Conservation (phyloP, 2,797 vertebrate species). For the Prunella strophiata region DNA sequence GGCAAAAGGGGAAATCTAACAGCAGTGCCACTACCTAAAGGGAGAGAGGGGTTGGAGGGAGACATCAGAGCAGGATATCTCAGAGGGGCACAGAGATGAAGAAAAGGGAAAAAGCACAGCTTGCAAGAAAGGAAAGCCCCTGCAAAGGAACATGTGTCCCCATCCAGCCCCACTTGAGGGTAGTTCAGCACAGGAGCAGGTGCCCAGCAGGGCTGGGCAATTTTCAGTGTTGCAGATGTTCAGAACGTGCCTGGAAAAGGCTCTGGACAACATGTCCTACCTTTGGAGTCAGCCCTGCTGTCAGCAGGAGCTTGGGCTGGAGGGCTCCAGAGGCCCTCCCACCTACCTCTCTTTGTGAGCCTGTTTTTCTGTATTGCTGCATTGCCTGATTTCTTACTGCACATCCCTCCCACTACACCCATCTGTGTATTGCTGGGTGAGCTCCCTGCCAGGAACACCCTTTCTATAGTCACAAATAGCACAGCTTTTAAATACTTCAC, state of each 20-base stretch:
- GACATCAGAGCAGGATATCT: not conserved
- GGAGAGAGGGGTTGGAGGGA: not conserved
- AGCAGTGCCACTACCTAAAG: not conserved
- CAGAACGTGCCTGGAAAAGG: not conserved
- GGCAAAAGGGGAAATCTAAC: not conserved
- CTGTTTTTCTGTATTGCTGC: not conserved
- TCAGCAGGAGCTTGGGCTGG: not conserved
- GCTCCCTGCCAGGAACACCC: not conserved
- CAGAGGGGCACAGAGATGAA: not conserved
- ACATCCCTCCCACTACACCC: not conserved
- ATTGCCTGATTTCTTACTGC: not conserved
- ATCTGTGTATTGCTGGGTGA: not conserved
- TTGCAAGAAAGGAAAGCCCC: not conserved
- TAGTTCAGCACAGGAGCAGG: not conserved
- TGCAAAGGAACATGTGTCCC: not conserved
- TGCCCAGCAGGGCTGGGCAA: not conserved
- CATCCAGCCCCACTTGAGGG: not conserved
- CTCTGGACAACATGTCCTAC: not conserved
- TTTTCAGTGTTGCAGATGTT: not conserved
- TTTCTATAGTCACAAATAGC: not conserved
- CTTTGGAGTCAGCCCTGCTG: not conserved
- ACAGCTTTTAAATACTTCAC: not conserved
- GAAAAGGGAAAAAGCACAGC: not conserved
- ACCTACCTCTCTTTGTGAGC: not conserved
- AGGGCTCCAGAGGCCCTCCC: not conserved